phyloP scores from a whole-genome alignment of 1,140 invertebrate genomes.

The Dendroctonus valens region DNA sequence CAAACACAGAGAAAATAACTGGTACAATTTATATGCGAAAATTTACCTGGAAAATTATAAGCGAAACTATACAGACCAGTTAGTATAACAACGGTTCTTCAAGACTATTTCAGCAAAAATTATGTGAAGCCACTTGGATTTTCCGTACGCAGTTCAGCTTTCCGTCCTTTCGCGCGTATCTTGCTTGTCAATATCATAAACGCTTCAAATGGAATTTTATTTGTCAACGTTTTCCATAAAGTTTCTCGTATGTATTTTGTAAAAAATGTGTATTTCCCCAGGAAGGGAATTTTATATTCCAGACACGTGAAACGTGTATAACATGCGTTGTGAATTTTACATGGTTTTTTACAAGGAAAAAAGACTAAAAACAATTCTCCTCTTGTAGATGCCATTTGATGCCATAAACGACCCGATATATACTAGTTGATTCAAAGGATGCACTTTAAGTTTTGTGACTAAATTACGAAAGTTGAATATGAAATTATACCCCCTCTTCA shows the following conservation, averaged over 20 bases:
- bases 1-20: background rate
- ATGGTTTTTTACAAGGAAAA: constrained; percentile 14
- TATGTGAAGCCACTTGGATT: background rate
- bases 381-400: background rate
- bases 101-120: background rate
- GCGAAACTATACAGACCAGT: background rate
- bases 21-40: background rate
- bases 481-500: background rate
- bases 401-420: background rate
- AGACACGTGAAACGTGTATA: constrained; percentile 13
- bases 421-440: background rate
- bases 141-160: too few relatives aligned
- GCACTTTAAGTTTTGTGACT: too few relatives aligned
- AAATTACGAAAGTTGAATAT: background rate
- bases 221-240: constrained; percentile 5
- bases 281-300: constrained; percentile 13
- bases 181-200: background rate
- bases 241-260: background rate
- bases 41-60: background rate
- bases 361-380: constrained; percentile 29
- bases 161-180: background rate
- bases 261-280: constrained; percentile 4
- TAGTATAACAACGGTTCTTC: background rate
- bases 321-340: constrained; percentile 26
- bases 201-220: constrained; percentile 1